phyloP scores from a whole-genome alignment of 2,113 vertebrate genomes.

The Ceyx margarethae region DNA sequence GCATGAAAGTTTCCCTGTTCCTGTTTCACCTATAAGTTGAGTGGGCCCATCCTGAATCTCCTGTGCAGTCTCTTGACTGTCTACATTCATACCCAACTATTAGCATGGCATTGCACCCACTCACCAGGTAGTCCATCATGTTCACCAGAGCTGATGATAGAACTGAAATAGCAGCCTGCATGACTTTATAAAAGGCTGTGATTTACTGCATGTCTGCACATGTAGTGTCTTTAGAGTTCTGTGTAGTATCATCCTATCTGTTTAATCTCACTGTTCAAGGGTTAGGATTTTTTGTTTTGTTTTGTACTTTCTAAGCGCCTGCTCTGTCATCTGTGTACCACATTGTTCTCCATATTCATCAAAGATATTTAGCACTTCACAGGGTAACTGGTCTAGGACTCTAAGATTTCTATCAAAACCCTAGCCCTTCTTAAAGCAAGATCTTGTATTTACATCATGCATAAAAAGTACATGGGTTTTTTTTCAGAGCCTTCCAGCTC shows the following conservation, averaged over 20 bases:
- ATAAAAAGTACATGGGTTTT: background rate
- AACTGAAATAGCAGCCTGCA: conserved; percentile 29
- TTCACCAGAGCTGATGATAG: background rate
- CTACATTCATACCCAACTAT: background rate
- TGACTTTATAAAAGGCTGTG: conserved; percentile 45
- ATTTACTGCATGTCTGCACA: conserved; percentile 21
- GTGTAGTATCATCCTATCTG: conserved; percentile 25
- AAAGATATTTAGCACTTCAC: background rate
- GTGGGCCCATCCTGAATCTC: background rate
- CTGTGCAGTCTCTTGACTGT: background rate
- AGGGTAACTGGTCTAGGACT: background rate
- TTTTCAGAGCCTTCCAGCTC: background rate
- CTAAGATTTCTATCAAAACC: conserved; percentile 33
- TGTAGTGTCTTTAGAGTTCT: conserved; percentile 14
- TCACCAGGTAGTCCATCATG: background rate
- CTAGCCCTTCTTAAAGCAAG: background rate
- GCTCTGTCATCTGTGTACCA: conserved; percentile 36
- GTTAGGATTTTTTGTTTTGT: conserved; percentile 34
- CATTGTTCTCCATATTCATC: conserved; percentile 28
- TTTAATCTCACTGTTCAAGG: conserved; percentile 51
- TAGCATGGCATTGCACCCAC: conserved; percentile 8
- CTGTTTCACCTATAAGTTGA: background rate
- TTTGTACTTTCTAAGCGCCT: conserved; percentile 23
- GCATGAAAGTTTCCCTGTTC: background rate
- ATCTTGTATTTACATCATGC: background rate